Evolutionary conservation across 2,113 vertebrate species (phyloP), one percentile per base, ranked within the genome.

Genomic region (Spermophilus dauricus): DNA sequence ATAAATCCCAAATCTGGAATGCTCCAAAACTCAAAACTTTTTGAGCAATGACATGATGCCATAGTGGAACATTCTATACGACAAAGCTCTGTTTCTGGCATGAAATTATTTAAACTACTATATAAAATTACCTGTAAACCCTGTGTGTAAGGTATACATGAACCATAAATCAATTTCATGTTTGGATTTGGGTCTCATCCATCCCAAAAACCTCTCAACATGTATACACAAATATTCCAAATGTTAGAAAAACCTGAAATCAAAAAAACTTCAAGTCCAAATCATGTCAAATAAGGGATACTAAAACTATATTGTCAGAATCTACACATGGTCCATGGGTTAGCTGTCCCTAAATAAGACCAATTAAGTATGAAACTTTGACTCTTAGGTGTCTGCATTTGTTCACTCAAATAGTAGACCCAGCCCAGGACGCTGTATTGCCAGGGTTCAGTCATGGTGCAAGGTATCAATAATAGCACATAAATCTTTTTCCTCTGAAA

Each of bases 371-470:
- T 1, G 4, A 85, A 85, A 26, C 39, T 22, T 32, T 34, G 42
- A 51, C 17, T 53, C 39, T 51, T 4, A 16, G 30, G 30, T 30
- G 2, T 48, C 37, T 30, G n/a, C 20, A 22, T 42, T 78, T 28
- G 9, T 56, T 67, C 13, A 37, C 9, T 87, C 51, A 69, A n/a
- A 10, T 37, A 10, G 42, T 11, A 56, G 42, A 30, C 20, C 37
- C 1, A 53, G n/a, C 4, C 18, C 32, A 2, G 34, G 42, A n/a
- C 13, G 5, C 8, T 4, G 30, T 3, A 13, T 28, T 53, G 39
- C 16, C 4, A 13, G 12, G 30, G 1, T 63, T 8, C 7, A 2
- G 42, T 4, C 30, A 0, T 2, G 11, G 9, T 63, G 9, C 6
- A 28, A 16, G 6, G 26, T 39, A 6, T 0, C 3, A 65, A 28